Base-by-base conservation (phyloP, 2,113 vertebrate genomes). In the Meleagris gallopavo region DNA sequence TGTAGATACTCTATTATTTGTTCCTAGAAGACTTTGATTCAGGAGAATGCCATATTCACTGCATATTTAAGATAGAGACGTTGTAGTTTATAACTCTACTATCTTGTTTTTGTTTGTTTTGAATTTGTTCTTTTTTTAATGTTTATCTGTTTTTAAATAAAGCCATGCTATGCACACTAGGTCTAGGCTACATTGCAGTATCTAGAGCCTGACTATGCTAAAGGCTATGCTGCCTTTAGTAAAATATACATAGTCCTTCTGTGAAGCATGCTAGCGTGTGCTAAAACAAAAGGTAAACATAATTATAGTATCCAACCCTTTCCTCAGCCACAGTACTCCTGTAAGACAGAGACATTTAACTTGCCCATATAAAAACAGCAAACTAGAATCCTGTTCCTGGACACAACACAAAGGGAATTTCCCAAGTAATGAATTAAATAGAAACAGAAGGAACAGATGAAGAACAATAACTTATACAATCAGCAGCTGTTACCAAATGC, bases 21-120 rank as follows among this genome's bases (percentile, higher is more conserved):
- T 21, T 5, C 5, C 14, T 17, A 20, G 36, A 43, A 20, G 43
- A 30, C 46, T 65, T 34, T 29, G 41, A 2, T 8, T 62, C 46
- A 0, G 1, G 27, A 55, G 13, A 40, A 48, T 60, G n/a, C 18
- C 12, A 3, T 1, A 2, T 1, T 45, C 30, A 10, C 9, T 6
- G 36, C 34, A 7, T 22, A 1, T 40, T 45, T 54, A 5, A 57
- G 17, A 54, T 24, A n/a, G 13, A 19, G 6, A 60, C 0, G 1
- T 9, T 17, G 43, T 6, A 21, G 11, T 3, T 80, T 43, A 3
- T 17, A 18, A 27, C 4, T 41, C 5, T 27, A 27, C 0, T 15
- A 13, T 4, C 29, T 55, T 34, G 32, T 19, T 19, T 70, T 25
- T 52, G 7, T 20, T n/a, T 73, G 11, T 30, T 40, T 12, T 40